These are phyloP conservation scores for Sialia sialis DNA, from an alignment of 2,113 vertebrate genomes.

Conservation along the genomic window DNA sequence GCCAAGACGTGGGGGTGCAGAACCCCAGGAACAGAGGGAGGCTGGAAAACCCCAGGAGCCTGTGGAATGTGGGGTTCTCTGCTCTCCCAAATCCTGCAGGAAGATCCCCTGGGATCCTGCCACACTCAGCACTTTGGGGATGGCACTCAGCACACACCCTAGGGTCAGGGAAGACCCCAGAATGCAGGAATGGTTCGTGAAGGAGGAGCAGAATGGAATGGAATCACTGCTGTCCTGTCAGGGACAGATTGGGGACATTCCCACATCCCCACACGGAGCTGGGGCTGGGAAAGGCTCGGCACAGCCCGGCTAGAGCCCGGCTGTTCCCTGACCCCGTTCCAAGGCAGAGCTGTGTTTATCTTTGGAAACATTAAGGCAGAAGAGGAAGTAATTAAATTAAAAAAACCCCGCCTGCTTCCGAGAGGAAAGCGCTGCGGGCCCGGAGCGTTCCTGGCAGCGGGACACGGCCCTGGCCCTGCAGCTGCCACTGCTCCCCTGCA, in stretches of 20 bases:
- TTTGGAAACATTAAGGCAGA: not conserved
- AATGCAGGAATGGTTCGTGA: accelerated
- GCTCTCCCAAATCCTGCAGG: not conserved
- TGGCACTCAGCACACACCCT: accelerated
- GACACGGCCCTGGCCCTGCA: not conserved
- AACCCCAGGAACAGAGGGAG: accelerated
- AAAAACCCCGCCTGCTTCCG: not conserved
- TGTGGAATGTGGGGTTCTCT: accelerated
- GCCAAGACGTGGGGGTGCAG: not conserved
- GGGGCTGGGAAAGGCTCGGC: not conserved
- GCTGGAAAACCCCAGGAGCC: not conserved
- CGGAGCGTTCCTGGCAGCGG: not conserved
- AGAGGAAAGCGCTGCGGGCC: not conserved
- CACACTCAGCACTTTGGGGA: not conserved
- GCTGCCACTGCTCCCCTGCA: not conserved
- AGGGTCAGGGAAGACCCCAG: accelerated
- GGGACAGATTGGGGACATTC: not conserved
- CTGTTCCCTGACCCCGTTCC: not conserved
- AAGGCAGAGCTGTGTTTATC: not conserved
- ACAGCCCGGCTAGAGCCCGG: not conserved
- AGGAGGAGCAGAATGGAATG: accelerated
- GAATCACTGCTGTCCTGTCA: not conserved
- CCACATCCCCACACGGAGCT: accelerated
- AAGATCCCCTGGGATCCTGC: accelerated
- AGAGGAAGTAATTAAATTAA: constrained; percentile 44